A percentile compares a stretch with the other conserved stretches of the same genome.
phyloP scores from a whole-genome alignment of 2,888 invertebrate species.

The Mamestra brassicae region DNA sequence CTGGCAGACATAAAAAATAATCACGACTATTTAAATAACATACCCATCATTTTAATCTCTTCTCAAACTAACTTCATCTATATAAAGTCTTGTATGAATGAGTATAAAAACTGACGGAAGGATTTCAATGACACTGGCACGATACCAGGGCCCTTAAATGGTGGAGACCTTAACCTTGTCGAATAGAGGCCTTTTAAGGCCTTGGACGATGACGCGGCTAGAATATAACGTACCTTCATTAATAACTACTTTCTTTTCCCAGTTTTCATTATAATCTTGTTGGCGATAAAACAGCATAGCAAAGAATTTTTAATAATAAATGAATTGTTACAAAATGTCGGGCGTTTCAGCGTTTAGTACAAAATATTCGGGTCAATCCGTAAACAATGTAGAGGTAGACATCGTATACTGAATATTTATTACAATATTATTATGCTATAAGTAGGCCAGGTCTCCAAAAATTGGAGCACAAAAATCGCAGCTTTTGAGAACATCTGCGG shows the following conservation, averaged over 20 bases:
- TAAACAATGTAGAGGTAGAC: conserved; percentile 45
- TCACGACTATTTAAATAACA: conserved; percentile 53
- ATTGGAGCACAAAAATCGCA: conserved; percentile 3
- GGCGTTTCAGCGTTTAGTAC: conserved; percentile 9
- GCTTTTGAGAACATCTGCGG: conserved; percentile 37
- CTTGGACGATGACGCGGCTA: conserved; percentile 19
- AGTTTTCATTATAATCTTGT: conserved; percentile 2
- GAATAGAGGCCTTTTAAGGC: conserved; percentile 41
- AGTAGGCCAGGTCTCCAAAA: conserved; percentile 34
- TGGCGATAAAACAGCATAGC: conserved; percentile 16
- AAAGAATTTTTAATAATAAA: conserved; percentile 34
- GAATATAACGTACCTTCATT: conserved; percentile 31
- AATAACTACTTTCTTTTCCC: conserved; percentile 44
- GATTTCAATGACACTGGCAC: conserved; percentile 45
- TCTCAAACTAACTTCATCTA: conserved; percentile 48
- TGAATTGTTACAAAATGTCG: conserved; percentile 14
- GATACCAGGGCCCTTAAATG: conserved; percentile 33
- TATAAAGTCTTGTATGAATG: conserved; percentile 40
- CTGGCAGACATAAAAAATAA: conserved; percentile 40
- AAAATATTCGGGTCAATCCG: conserved; percentile 38
- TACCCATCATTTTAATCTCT: conserved; percentile 49
- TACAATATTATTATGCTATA: conserved; percentile 30
- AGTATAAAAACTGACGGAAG: conserved; percentile 45
- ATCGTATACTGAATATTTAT: conserved; percentile 22
- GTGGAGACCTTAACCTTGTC: conserved; percentile 55